Evolutionary conservation across 2,888 invertebrate species (phyloP).

Genomic region (Odontocerum albicorne): DNA sequence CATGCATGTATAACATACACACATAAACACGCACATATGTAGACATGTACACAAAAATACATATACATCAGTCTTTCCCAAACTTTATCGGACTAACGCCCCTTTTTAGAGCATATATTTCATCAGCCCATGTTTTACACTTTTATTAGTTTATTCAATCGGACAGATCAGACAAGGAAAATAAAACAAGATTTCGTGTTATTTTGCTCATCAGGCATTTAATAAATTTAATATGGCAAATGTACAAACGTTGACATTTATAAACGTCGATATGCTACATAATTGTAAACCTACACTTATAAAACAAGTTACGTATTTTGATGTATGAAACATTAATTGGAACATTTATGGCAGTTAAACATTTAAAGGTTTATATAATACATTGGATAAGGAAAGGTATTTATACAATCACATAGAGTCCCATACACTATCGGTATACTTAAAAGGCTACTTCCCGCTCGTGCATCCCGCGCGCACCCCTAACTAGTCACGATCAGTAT

Average conservation of each 20-base stretch:
- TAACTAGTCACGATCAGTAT: slow-evolving; percentile 20
- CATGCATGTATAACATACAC: no score
- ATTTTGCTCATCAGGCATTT: slow-evolving; percentile 30
- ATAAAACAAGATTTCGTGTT: not conserved
- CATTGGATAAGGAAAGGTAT: no score
- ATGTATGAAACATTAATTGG: slow-evolving; percentile 29
- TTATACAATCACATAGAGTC: slow-evolving; percentile 31
- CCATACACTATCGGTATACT: slow-evolving; percentile 32
- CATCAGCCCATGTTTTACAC: no score
- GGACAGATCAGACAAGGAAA: no score
- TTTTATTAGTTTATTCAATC: no score
- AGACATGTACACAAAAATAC: no score
- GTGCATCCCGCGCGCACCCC: slow-evolving; percentile 6
- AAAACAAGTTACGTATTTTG: slow-evolving; percentile 54
- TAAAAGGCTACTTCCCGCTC: slow-evolving; percentile 27
- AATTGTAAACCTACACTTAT: slow-evolving; percentile 31
- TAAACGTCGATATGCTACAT: slow-evolving; percentile 31
- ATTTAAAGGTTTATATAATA: slow-evolving; percentile 24
- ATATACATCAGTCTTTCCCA: no score
- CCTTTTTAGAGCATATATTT: no score
- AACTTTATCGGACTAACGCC: no score
- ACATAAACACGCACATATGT: no score
- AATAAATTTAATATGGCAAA: slow-evolving; percentile 35
- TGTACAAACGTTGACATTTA: slow-evolving; percentile 35
- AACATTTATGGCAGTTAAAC: slow-evolving; percentile 33